Conservation (phyloP, 2,888 invertebrate genomes). For the Drosophila lutescens region DNA sequence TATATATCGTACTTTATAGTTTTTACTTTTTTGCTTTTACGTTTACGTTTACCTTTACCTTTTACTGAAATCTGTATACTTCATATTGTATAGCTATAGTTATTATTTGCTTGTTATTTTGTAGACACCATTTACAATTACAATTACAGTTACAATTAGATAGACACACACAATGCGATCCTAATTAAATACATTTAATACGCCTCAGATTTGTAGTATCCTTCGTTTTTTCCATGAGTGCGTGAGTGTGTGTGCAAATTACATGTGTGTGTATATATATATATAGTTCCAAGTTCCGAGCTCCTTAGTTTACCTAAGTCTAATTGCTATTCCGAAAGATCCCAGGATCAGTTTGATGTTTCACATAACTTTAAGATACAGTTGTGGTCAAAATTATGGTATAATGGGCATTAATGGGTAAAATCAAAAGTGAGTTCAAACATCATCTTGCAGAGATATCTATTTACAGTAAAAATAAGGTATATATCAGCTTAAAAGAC, state of each 20-base stretch:
- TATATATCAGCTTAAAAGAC: too few species aligned
- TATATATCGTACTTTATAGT: conserved; percentile 30
- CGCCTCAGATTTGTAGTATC: not conserved
- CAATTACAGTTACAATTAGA: conserved; percentile 60
- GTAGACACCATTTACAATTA: conserved; percentile 69
- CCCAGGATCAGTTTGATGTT: conserved; percentile 12
- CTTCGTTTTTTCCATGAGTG: conserved; percentile 9
- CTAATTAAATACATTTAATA: conserved; percentile 27
- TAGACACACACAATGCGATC: conserved; percentile 56
- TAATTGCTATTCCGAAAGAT: conserved; percentile 32
- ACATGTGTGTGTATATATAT: conserved; percentile 8
- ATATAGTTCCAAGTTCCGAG: conserved; percentile 5
- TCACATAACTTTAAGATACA: conserved; percentile 5
- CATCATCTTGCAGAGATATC: conserved; percentile 11
- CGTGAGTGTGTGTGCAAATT: conserved; percentile 17
- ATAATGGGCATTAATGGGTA: not conserved
- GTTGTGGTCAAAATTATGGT: conserved; percentile 19
- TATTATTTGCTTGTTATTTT: conserved; percentile 33
- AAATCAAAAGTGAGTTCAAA: too few species aligned
- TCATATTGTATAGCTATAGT: conserved; percentile 27
- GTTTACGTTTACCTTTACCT: not conserved
- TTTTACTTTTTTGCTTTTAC: not conserved
- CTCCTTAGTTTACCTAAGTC: conserved; percentile 21
- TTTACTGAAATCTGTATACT: conserved; percentile 11
- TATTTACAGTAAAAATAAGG: conserved; percentile 14